Evolutionary conservation across 2,797 vertebrate genomes (phyloP).

Genomic region (Microctenopoma stevenorrisi): DNA sequence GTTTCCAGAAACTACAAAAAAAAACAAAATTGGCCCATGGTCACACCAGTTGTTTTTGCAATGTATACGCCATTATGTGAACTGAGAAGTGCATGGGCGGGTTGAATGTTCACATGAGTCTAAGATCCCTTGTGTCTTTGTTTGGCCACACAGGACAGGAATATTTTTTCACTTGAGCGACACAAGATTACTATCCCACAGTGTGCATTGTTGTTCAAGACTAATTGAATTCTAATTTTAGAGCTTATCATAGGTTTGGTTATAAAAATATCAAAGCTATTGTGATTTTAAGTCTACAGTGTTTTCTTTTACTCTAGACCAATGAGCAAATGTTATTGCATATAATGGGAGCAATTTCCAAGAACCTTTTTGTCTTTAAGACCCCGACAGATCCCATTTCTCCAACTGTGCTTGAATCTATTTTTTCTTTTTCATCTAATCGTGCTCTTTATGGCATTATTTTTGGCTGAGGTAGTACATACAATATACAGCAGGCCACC

Average conservation of each 20-base stretch:
- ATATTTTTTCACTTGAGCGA: constrained; percentile 58
- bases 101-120: constrained; percentile 66
- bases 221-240: constrained; percentile 80
- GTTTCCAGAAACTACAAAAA: constrained; percentile 57
- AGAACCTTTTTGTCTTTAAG: constrained; percentile 63
- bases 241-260: constrained; percentile 63
- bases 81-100: constrained; percentile 76
- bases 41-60: constrained; percentile 75
- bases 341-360: constrained; percentile 67
- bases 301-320: constrained; percentile 68
- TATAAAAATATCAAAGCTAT: constrained; percentile 68
- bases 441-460: constrained; percentile 67
- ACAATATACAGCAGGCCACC: constrained; percentile 60
- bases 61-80: constrained; percentile 75
- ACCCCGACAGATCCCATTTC: constrained; percentile 58
- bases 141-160: constrained; percentile 59
- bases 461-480: constrained; percentile 62
- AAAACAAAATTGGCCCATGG: constrained; percentile 59
- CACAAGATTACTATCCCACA: constrained; percentile 71
- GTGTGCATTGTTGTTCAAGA: constrained; percentile 71
- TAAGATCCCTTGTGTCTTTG: constrained; percentile 69
- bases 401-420: constrained; percentile 53
- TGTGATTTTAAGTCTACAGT: constrained; percentile 69
- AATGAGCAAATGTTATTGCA: constrained; percentile 68
- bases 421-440: constrained; percentile 42